phyloP scores from a whole-genome alignment of 2,113 vertebrate genomes.

The Taurulus bubalis region DNA sequence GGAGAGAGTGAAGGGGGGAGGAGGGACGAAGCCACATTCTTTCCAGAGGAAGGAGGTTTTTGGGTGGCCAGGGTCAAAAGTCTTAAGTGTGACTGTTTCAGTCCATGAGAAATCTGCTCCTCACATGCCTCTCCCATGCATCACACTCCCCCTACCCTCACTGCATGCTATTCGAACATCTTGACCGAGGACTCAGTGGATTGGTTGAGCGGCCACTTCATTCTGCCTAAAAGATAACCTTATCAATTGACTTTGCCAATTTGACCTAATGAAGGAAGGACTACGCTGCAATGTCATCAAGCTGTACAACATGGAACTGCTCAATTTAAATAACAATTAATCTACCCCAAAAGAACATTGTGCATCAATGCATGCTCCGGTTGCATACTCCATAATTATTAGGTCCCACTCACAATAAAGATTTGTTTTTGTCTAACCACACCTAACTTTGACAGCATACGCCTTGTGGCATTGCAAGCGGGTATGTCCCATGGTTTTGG shows the following conservation, averaged over 20 bases:
- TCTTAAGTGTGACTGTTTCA: constrained; percentile 65
- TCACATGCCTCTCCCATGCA: constrained; percentile 64
- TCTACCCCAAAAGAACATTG: neutral
- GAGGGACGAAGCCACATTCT: constrained; percentile 68
- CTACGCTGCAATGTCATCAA: neutral
- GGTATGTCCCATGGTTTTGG: constrained; percentile 50
- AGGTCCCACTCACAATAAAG: constrained; percentile 14
- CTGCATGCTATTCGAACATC: constrained; percentile 41
- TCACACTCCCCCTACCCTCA: constrained; percentile 39
- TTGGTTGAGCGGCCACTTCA: constrained; percentile 25
- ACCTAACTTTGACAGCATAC: constrained; percentile 27
- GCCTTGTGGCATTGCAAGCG: constrained; percentile 32
- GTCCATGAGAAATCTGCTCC: constrained; percentile 77
- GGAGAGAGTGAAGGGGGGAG: constrained; percentile 57
- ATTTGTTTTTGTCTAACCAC: constrained; percentile 29
- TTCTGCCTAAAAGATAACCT: neutral
- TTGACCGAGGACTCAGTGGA: constrained; percentile 31
- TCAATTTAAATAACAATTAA: neutral
- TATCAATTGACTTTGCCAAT: neutral
- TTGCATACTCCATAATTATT: constrained; percentile 22
- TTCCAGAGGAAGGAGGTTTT: constrained; percentile 79
- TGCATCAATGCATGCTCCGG: neutral
- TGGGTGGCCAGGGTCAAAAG: constrained; percentile 73
- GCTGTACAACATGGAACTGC: neutral
- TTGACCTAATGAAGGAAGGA: neutral